Evolutionary conservation across 2,113 vertebrate species (phyloP).

Genomic region (Cheilinus undulatus): DNA sequence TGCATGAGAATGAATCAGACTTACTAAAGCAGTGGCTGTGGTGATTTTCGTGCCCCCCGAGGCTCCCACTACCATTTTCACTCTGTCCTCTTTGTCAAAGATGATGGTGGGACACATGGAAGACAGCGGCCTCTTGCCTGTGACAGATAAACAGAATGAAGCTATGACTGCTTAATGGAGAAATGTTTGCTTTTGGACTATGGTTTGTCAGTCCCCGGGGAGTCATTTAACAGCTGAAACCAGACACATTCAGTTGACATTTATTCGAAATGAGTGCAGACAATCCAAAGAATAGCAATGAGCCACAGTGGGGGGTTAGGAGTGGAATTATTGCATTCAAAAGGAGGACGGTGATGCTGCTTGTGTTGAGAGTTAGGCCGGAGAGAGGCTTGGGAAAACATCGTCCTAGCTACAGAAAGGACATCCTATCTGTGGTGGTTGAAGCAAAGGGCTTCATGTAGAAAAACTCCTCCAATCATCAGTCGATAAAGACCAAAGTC

Average conservation of each 20-base stretch:
- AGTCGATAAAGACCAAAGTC: constrained; percentile 1
- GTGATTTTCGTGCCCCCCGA: constrained; percentile 96
- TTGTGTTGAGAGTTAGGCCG: constrained; percentile 10
- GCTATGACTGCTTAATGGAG: background rate
- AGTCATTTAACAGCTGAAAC: background rate
- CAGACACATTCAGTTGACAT: background rate
- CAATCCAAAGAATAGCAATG: constrained; percentile 11
- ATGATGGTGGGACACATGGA: constrained; percentile 94
- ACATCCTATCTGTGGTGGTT: background rate
- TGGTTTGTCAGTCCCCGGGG: background rate
- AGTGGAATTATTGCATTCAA: background rate
- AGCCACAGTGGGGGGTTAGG: background rate
- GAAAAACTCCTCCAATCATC: too few species aligned
- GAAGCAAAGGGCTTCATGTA: background rate
- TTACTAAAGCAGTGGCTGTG: constrained; percentile 91
- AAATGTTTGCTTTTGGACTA: background rate
- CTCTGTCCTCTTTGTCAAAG: constrained; percentile 87
- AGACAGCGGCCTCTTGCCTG: constrained; percentile 93
- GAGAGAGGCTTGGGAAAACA: constrained; percentile 14
- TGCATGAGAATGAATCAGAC: constrained; percentile 24
- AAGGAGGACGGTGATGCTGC: background rate
- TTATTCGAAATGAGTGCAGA: constrained; percentile 4
- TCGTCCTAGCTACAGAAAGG: constrained; percentile 19
- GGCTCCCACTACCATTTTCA: constrained; percentile 94
- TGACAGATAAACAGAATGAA: constrained; percentile 34